Evolutionary conservation across 2,113 vertebrate genomes (phyloP), one percentile per base, ranked within the genome.

Genomic region (Calyptomena viridis): DNA sequence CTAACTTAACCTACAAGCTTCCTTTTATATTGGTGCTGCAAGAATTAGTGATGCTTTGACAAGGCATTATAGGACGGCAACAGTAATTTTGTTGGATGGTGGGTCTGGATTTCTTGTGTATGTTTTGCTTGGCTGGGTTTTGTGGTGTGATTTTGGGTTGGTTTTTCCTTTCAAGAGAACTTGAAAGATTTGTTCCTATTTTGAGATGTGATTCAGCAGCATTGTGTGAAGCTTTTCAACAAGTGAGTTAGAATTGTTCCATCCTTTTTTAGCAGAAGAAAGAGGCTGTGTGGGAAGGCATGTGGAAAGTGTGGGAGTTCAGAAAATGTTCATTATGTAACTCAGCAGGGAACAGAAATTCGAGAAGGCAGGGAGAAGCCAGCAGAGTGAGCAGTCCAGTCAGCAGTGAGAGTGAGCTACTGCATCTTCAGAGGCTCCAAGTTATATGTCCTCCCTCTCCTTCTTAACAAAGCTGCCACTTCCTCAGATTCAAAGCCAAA

Each of bases 241-340:
- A 52, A 96, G 67, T 1, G 19, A 82, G 42, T 78, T 74, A 6
- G 20, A 95, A 81, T 52, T 49, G 47, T 90, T 72, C 68, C 49
- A 60, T 46, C 72, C 66, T 2, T 86, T 96, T 97, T 96, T 90
- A 97, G 85, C 55, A 69, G n/a, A 67, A 94, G 66, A 93, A 93
- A 91, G 59, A 23, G 82, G 73, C 86, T 77, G 53, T 82, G 94
- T 94, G 83, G 94, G 95, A 90, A 93, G 82, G 66, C 90, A 86
- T 90, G 83, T 42, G 56, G 72, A 95, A 92, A 95, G 73, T 78
- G 85, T 80, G 64, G 95, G 94, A 93, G 85, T 90, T 96, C n/a
- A 90, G 79, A 92, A 79, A 94, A 92, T 19, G 3, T 83, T 95
- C 85, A 86, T 96, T 93, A 92, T 64, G 53, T 80, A 96, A 92